These are phyloP conservation scores for Crotalus tigris DNA, from an alignment of 2,113 vertebrate genomes.

Conservation along the genomic window DNA sequence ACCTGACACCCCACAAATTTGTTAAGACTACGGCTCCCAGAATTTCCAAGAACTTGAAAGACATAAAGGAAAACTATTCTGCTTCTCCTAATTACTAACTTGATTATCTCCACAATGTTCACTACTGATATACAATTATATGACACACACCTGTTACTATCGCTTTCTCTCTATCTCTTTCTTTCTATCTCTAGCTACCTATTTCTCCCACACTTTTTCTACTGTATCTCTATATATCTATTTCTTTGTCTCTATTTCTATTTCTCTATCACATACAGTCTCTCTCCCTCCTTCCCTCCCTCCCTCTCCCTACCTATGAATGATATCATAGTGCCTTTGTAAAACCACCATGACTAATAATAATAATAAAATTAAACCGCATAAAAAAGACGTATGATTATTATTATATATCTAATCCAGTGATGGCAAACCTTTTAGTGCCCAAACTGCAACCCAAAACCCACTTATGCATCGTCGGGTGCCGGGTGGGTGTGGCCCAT, in stretches of 20 bases:
- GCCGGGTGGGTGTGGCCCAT: too few relatives aligned
- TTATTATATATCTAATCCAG: not conserved
- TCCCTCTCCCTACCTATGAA: not conserved
- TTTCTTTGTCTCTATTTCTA: too few relatives aligned
- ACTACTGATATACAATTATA: not conserved
- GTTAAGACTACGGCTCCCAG: not conserved
- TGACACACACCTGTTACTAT: not conserved
- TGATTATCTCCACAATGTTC: not conserved
- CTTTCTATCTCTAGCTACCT: too few relatives aligned
- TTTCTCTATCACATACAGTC: too few relatives aligned
- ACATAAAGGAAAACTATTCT: not conserved
- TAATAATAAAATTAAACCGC: not conserved
- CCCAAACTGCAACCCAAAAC: too few relatives aligned
- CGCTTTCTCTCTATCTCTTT: not conserved
- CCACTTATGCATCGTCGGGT: too few relatives aligned
- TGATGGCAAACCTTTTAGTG: too few relatives aligned
- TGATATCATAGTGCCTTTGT: not conserved
- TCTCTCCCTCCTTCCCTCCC: not conserved
- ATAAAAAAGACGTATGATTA: not conserved
- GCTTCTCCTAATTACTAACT: not conserved
- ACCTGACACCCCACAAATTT: not conserved
- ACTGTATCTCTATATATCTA: too few relatives aligned
- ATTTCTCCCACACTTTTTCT: too few relatives aligned
- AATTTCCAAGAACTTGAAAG: not conserved
- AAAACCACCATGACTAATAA: not conserved